Conservation (phyloP, 1,140 invertebrate genomes). For the Calliphora vicina region DNA sequence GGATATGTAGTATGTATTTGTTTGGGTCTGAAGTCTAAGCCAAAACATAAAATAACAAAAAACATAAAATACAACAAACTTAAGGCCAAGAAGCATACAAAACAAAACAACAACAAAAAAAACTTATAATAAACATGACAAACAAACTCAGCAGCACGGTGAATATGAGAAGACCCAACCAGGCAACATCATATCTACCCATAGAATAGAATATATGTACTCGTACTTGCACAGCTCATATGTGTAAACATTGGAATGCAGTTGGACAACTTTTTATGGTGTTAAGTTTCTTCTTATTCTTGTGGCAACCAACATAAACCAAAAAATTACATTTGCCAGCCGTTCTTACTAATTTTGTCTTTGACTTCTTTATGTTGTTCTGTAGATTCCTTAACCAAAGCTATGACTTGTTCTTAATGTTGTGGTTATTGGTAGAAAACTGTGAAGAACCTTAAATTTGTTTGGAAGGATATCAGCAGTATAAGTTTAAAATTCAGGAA, state of each 20-base stretch:
- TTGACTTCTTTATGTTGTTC: background rate
- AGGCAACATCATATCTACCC: background rate
- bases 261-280: slow-evolving; percentile 40
- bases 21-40: background rate
- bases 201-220: background rate
- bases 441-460: no score
- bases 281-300: slow-evolving; percentile 32
- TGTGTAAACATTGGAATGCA: slow-evolving; percentile 42
- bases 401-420: background rate
- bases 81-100: background rate
- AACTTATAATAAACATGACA: background rate
- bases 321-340: background rate
- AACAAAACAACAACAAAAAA: background rate
- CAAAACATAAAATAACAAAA: background rate
- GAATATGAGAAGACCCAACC: background rate
- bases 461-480: no score
- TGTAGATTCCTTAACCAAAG: background rate
- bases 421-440: background rate
- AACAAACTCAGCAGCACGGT: background rate
- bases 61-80: background rate
- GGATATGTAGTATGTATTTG: background rate
- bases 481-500: no score
- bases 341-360: background rate
- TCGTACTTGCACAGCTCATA: background rate
- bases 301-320: background rate